Percentiles rank a stretch among this genome's conserved stretches.
phyloP scores from a whole-genome alignment of 1,140 invertebrate genomes.

The Meloidogyne exigua region DNA sequence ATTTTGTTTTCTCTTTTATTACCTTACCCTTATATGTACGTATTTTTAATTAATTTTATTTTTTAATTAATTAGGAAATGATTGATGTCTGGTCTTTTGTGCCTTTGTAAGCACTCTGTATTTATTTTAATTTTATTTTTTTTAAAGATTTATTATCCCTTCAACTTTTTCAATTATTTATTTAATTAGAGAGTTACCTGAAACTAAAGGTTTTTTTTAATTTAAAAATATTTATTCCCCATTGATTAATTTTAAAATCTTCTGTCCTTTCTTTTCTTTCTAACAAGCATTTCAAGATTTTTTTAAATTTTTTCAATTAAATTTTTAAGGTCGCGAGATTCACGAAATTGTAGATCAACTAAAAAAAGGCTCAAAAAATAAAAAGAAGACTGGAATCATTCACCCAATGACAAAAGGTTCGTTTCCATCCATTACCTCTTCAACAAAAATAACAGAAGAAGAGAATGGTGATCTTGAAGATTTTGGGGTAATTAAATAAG shows the following conservation, averaged over 20 bases:
- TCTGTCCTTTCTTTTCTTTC: neutral
- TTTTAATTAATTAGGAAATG: constrained; percentile 12
- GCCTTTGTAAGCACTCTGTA: constrained; percentile 26
- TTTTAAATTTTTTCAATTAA: neutral
- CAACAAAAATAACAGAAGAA: neutral
- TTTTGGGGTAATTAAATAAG: neutral
- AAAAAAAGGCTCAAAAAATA: constrained; percentile 11
- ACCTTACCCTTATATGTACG: constrained; percentile 49
- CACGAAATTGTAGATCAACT: constrained; percentile 49
- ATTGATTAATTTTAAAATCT: neutral
- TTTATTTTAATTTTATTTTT: neutral
- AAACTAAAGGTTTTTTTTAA: constrained; percentile 44
- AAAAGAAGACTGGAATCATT: neutral
- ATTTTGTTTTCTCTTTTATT: constrained; percentile 50
- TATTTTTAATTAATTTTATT: neutral
- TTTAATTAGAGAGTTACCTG: constrained; percentile 38
- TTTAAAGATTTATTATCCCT: constrained; percentile 49
- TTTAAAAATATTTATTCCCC: too few relatives aligned
- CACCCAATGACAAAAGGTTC: neutral
- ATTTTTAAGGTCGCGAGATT: constrained; percentile 40
- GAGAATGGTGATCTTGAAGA: neutral
- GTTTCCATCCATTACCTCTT: neutral
- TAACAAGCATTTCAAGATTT: neutral
- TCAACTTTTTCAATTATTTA: constrained; percentile 46
- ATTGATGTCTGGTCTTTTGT: constrained; percentile 55